Conservation (phyloP, 2,888 invertebrate species). For the Lobophora halterata region DNA sequence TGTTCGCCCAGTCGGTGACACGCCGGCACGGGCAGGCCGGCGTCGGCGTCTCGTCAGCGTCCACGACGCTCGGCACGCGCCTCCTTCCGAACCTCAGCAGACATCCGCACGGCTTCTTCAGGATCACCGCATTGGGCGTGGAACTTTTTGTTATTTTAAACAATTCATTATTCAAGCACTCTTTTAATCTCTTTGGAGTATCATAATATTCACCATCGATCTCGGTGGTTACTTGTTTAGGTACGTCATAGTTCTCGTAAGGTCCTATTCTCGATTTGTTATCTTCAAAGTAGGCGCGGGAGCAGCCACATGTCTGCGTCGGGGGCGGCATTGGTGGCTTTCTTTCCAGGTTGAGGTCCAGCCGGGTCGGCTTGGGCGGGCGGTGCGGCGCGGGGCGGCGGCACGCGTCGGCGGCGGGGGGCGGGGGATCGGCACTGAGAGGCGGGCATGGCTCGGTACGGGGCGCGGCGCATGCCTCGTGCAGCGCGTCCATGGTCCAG, state of each 20-base stretch:
- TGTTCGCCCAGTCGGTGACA: constrained; percentile 84
- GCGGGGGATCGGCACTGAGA: constrained; percentile 21
- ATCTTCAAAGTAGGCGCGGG: constrained; percentile 41
- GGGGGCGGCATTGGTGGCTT: constrained; percentile 61
- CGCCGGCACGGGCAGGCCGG: constrained; percentile 80
- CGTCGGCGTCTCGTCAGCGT: constrained; percentile 54
- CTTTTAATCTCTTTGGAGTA: constrained; percentile 86
- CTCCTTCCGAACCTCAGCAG: constrained; percentile 77
- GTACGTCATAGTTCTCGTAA: constrained; percentile 90
- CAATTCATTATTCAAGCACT: constrained; percentile 80
- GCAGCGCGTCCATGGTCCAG: constrained; percentile 77
- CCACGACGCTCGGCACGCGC: constrained; percentile 57
- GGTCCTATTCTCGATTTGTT: constrained; percentile 67
- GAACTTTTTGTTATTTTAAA: constrained; percentile 72
- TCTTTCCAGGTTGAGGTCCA: constrained; percentile 46
- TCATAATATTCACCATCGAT: constrained; percentile 84
- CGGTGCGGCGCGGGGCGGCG: constrained; percentile 42
- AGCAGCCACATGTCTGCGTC: constrained; percentile 42
- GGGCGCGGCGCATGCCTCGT: constrained; percentile 39
- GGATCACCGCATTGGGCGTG: constrained; percentile 78
- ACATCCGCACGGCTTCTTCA: constrained; percentile 86
- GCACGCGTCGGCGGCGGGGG: constrained; percentile 50
- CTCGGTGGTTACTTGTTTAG: constrained; percentile 80
- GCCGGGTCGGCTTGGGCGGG: constrained; percentile 75
- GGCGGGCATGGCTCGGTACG: constrained; percentile 22